Conservation (phyloP, 2,113 vertebrate species). For the Clarias gariepinus region DNA sequence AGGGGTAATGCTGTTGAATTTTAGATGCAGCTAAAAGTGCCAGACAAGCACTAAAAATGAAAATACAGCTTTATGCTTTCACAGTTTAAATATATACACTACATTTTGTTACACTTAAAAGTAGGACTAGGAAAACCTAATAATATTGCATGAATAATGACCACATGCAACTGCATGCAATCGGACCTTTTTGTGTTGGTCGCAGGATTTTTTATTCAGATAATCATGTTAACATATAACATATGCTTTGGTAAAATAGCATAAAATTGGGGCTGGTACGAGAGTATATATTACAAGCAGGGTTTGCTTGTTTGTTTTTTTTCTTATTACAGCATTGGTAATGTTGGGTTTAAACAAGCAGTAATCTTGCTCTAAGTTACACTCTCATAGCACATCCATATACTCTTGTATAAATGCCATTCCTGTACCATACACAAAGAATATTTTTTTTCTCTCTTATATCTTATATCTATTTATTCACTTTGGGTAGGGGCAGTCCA, state of each 20-base stretch:
- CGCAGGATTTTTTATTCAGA: background rate
- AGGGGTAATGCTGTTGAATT: slow-evolving; percentile 41
- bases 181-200: background rate
- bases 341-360: background rate
- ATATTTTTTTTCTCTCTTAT: background rate
- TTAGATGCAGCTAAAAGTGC: slow-evolving; percentile 35
- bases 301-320: background rate
- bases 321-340: background rate
- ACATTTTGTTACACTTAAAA: background rate
- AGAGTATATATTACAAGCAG: background rate
- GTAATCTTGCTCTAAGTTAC: background rate
- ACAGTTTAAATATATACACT: background rate
- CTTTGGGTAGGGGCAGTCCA: no score
- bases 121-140: background rate
- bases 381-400: background rate
- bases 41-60: background rate
- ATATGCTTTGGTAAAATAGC: background rate
- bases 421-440: background rate
- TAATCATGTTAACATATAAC: background rate
- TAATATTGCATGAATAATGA: background rate
- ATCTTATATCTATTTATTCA: no score
- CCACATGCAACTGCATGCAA: no score
- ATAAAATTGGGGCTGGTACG: background rate
- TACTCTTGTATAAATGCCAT: background rate
- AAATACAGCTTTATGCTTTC: background rate